A percentile compares a stretch with the other conserved stretches of the same genome.
Conservation (phyloP, 35 echinoderm and acorn worm genomes). For the Heliocidaris erythrogramma region DNA sequence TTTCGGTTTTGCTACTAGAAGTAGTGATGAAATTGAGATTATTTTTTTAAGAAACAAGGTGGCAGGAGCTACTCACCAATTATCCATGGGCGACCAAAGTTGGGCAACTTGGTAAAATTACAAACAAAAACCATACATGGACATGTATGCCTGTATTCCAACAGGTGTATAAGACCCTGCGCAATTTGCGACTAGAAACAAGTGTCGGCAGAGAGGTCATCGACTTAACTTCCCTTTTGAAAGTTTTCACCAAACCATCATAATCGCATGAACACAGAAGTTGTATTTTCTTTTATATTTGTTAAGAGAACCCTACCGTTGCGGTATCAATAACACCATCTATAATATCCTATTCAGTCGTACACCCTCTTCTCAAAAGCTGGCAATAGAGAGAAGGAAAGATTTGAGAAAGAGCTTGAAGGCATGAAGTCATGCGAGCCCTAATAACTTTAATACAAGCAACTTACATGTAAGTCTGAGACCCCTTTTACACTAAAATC, state of each 20-base stretch:
- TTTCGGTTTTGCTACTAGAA: too few species aligned
- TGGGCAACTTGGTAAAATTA: too few species aligned
- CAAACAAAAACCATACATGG: too few species aligned
- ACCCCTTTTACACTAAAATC: background rate
- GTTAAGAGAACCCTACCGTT: background rate
- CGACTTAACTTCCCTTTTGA: background rate
- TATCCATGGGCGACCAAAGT: too few species aligned
- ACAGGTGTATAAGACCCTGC: too few species aligned
- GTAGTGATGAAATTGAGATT: too few species aligned
- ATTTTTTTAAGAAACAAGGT: too few species aligned
- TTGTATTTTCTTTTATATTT: conserved; percentile 4
- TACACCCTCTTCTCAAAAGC: background rate
- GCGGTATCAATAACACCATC: background rate
- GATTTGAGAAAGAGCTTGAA: background rate
- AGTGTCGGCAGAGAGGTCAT: background rate
- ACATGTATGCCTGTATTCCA: too few species aligned
- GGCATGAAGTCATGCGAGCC: background rate
- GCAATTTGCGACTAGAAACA: background rate
- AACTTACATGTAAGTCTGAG: background rate
- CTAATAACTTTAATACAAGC: background rate
- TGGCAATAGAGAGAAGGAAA: background rate
- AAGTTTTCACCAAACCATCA: background rate
- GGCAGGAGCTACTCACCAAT: too few species aligned
- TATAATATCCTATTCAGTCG: background rate
- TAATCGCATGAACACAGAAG: background rate